Percentiles rank a stretch among this genome's conserved stretches.
Conservation (phyloP, 2,888 invertebrate species). For the Onchidella celtica region DNA sequence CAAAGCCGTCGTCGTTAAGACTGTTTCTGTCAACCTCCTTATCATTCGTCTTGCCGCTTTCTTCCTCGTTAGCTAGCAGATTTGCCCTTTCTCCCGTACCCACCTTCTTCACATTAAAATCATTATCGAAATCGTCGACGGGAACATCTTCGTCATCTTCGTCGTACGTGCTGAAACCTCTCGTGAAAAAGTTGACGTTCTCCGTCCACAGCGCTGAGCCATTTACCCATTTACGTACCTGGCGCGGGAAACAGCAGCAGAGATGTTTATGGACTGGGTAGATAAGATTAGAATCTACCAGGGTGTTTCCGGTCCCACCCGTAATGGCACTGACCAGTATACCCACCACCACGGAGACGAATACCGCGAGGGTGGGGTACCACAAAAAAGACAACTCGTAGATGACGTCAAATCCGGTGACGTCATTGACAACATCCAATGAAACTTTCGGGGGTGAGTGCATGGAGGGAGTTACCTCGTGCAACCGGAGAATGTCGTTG, state of each 20-base stretch:
- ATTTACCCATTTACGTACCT: slow-evolving; percentile 47
- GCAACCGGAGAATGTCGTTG: slow-evolving; percentile 26
- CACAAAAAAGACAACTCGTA: slow-evolving; percentile 71
- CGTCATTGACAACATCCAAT: slow-evolving; percentile 23
- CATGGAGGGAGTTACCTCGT: background rate
- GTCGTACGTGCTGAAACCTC: background rate
- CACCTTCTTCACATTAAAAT: background rate
- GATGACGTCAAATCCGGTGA: slow-evolving; percentile 59
- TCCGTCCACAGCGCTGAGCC: slow-evolving; percentile 58
- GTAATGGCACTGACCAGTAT: slow-evolving; percentile 56
- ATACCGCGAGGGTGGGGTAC: slow-evolving; percentile 65
- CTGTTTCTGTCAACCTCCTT: background rate
- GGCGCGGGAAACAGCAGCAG: slow-evolving; percentile 56
- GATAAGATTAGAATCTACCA: slow-evolving; percentile 55
- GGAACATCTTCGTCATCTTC: background rate
- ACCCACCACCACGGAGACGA: slow-evolving; percentile 58
- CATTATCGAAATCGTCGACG: background rate
- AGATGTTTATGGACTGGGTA: slow-evolving; percentile 59
- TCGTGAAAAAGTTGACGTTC: background rate
- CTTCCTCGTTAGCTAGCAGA: background rate
- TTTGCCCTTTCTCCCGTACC: background rate
- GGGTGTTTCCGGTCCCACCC: slow-evolving; percentile 57
- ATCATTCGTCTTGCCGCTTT: background rate
- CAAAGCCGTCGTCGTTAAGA: slow-evolving; percentile 12
- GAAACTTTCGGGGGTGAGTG: background rate